Percentiles rank a stretch among this genome's conserved stretches.
These are phyloP conservation scores for Trachelus stipa DNA, from an alignment of 2,888 invertebrate genomes.

Conservation along the genomic window DNA sequence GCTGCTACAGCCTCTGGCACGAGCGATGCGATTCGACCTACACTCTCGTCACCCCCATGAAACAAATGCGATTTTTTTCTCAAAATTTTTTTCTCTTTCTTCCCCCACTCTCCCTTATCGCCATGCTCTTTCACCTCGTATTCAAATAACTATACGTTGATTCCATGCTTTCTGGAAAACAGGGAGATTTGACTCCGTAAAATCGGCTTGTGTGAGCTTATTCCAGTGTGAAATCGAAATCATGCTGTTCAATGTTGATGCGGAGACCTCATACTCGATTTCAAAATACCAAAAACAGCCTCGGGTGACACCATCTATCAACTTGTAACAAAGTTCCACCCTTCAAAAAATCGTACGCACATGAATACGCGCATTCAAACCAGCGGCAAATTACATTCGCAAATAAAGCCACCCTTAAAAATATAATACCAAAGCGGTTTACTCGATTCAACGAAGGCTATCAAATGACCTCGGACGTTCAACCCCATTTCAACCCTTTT, in stretches of 20 bases:
- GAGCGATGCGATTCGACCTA: not conserved
- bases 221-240: conserved; percentile 40
- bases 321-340: conserved; percentile 48
- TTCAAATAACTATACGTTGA: not conserved
- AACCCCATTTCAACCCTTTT: not conserved
- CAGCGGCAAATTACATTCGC: not conserved
- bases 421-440: not conserved
- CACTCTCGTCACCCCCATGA: not conserved
- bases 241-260: conserved; percentile 27
- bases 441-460: not conserved
- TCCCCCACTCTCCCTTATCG: conserved; percentile 16
- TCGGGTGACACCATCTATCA: conserved; percentile 47
- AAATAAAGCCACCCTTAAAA: not conserved
- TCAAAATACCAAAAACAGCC: conserved; percentile 17
- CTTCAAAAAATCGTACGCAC: not conserved
- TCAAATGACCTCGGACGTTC: not conserved
- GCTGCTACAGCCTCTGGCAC: not conserved
- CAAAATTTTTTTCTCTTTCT: not conserved
- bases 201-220: not conserved
- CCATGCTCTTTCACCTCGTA: not conserved
- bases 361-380: not conserved
- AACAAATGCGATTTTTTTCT: not conserved
- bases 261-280: conserved; percentile 14
- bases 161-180: not conserved
- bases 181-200: not conserved